Base-by-base conservation (phyloP, 2,888 invertebrate genomes). In the Amiota minor region DNA sequence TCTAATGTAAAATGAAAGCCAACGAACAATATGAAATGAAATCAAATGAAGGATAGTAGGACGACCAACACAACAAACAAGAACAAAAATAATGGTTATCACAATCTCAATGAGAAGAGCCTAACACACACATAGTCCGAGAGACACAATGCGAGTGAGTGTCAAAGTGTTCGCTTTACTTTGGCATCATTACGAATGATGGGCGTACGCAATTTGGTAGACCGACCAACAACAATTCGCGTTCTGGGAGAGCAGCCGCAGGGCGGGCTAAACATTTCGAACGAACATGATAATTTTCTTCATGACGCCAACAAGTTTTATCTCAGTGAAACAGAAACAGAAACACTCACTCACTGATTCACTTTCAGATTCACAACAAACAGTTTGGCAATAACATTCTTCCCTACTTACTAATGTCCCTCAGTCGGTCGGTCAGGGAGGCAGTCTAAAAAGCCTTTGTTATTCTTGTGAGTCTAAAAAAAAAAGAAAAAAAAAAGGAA, bases 221-320 rank as follows among this genome's bases (percentile, higher is more conserved):
- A 35, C 35, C 35, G 6, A 35, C 35, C 1, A 23, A 1, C 3
- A 23, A 35, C 6, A 35, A 6, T 35, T 6, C 35, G 35, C 6
- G 35, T 35, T 35, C 3, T 1, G 3, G 23, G 74, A 65, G 23
- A 20, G 75, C 77, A 75, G 68, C 77, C 73, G 16, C 65, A 47
- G 45, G 8, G 9, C 18, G 53, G 76, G 73, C 78, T 74, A 76
- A 53, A 77, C 79, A 83, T 86, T 35, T 59, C 20, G 83, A 86
- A 84, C 20, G 83, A 86, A 84, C 83, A 83, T 86, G 86, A 83
- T 83, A 86, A 83, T 83, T 83, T 86, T 86, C 83, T 81, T 84
- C 83, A 80, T 84, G 83, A 83, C 83, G 83, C 83, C 83, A 83
- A 35, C 35, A 35, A 85, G 86, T 83, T 83, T 83, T 83, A 83